Base-by-base conservation (phyloP, 2,797 vertebrate species). In the Rhabdomys pumilio region DNA sequence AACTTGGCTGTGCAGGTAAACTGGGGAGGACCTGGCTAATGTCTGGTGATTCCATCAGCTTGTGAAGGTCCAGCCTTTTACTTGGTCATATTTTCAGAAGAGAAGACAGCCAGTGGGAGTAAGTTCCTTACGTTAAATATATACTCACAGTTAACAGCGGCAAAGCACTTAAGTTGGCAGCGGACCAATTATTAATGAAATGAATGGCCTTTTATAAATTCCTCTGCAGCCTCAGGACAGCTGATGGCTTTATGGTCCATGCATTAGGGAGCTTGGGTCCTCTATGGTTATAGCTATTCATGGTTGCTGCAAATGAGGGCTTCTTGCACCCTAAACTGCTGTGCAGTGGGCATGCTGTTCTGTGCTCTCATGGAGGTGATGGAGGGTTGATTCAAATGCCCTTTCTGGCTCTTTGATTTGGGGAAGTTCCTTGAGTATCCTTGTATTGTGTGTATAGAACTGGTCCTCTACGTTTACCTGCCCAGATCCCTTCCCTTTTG, bases 121-220 rank as follows among this genome's bases (percentile, higher is more conserved):
- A 96, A 98, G 97, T 98, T 97, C 98, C 97, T 98, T 98, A 97
- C 2, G 22, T 98, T 98, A 98, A 98, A 98, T 98, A 98, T 98
- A 98, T 97, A 97, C 98, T 98, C 98, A 95, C 94, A 98, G 98
- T 98, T 98, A 98, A 98, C 98, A 97, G 98, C 98, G 94, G 96
- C 57, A 96, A 98, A 98, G 98, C 98, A 98, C 98, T 98, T 99
- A 98, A 97, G 98, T 98, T 98, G 98, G 98, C 98, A 98, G 98
- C 95, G 94, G 97, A 98, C 98, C 98, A 98, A 97, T 98, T 98
- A 98, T 98, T 98, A 98, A 98, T 98, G 96, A 98, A 98, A 98
- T 97, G 98, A 98, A 99, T 98, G 98, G 98, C 98, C 98, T 98
- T 98, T 98, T 97, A 96, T 97, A 98, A 98, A 98, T 98, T 98